phyloP scores from a whole-genome alignment of 2,888 invertebrate species.

The Nebria brevicollis region DNA sequence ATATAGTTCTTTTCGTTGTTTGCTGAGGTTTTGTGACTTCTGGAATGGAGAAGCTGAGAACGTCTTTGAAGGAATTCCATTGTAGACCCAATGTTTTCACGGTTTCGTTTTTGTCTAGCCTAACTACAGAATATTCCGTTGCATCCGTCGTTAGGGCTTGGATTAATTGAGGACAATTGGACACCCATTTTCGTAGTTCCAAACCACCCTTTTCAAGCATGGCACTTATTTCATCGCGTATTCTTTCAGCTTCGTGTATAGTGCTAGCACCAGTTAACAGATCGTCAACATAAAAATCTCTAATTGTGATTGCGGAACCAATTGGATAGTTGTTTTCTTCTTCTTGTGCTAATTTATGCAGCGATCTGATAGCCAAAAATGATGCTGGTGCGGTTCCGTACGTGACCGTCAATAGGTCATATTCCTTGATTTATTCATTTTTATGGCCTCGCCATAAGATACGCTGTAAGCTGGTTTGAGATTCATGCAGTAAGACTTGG shows the following conservation, averaged over 20 bases:
- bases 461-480: conserved; percentile 48
- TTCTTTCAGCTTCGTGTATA: neutral
- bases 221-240: neutral
- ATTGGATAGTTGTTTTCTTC: conserved; percentile 43
- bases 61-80: conserved; percentile 12
- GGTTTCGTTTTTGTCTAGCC: neutral
- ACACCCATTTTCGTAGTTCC: conserved; percentile 2
- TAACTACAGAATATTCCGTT: neutral
- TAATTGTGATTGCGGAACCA: conserved; percentile 30
- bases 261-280: conserved; percentile 29
- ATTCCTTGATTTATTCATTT: conserved; percentile 32
- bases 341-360: conserved; percentile 44
- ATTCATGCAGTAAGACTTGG: conserved; percentile 49
- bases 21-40: too few species aligned
- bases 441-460: conserved; percentile 49
- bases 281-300: conserved; percentile 48
- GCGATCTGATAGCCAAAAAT: conserved; percentile 47
- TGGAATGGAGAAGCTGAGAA: neutral
- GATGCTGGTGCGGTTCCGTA: conserved; percentile 48
- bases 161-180: conserved; percentile 12
- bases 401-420: conserved; percentile 45
- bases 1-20: neutral
- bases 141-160: neutral
- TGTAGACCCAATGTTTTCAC: conserved; percentile 7
- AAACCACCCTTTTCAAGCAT: conserved; percentile 30